These are phyloP conservation scores for Apostichopus japonicus DNA, from an alignment of 35 echinoderm and acorn worm species.

Conservation along the genomic window DNA sequence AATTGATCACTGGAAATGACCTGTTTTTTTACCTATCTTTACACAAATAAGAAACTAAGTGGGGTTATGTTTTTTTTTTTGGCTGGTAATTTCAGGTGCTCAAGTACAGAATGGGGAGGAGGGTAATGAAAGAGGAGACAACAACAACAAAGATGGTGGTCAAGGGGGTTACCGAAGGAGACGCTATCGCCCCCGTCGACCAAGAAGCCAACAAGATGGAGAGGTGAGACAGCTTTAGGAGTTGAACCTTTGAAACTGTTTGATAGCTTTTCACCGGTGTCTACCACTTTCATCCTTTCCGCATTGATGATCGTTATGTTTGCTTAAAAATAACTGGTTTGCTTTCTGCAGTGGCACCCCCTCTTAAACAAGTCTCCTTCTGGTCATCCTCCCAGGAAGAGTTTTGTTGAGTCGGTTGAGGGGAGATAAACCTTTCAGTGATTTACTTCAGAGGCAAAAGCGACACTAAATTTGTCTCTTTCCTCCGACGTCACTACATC, in stretches of 20 bases:
- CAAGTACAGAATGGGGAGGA: conserved; percentile 54
- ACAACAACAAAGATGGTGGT: conserved; percentile 38
- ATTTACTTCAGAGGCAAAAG: conserved; percentile 12
- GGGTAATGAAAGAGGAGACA: conserved; percentile 55
- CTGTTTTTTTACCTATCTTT: no score
- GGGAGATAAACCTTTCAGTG: not conserved
- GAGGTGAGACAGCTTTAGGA: not conserved
- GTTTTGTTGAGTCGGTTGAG: conserved; percentile 29
- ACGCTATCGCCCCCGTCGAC: conserved; percentile 51
- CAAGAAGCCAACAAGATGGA: conserved; percentile 34
- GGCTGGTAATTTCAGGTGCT: not conserved
- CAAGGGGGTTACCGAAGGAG: conserved; percentile 49
- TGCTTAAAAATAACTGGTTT: no score
- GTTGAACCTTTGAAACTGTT: no score
- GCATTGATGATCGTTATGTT: no score
- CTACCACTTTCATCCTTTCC: no score
- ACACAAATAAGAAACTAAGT: no score
- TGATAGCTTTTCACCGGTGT: no score
- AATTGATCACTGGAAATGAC: no score
- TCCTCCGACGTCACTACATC: conserved; percentile 42
- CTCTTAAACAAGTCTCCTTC: not conserved
- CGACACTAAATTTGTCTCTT: not conserved
- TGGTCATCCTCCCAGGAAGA: not conserved
- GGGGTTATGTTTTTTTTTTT: not conserved
- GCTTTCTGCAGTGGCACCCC: not conserved